Evolutionary conservation across 1,140 invertebrate species (phyloP).

Genomic region (Drosophila lacertosa): DNA sequence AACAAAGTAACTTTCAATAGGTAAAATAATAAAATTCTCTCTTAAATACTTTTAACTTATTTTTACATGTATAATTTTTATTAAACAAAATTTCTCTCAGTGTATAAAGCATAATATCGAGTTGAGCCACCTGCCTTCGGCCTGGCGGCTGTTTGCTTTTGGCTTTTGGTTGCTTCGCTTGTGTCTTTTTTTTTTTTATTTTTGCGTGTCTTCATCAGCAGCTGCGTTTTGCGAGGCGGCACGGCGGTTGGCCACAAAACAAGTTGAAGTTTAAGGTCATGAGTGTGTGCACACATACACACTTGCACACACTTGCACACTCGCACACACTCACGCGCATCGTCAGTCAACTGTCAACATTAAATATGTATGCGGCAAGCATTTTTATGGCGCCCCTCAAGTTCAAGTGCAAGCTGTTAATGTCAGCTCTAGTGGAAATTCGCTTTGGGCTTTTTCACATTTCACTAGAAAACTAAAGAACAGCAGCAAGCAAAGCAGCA

Average conservation of each 20-base stretch:
- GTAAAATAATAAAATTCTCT: not conserved
- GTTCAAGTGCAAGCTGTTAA: slow-evolving; percentile 65
- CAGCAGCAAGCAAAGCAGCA: slow-evolving; percentile 18
- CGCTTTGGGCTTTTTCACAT: slow-evolving; percentile 6
- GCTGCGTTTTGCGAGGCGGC: slow-evolving; percentile 26
- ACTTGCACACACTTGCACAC: slow-evolving; percentile 16
- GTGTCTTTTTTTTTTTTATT: slow-evolving; percentile 25
- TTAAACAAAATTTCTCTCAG: slow-evolving; percentile 6
- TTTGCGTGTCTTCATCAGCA: slow-evolving; percentile 47
- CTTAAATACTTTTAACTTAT: not conserved
- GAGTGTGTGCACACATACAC: slow-evolving; percentile 46
- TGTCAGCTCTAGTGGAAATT: slow-evolving; percentile 35
- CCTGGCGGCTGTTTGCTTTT: slow-evolving; percentile 36
- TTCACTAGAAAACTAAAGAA: slow-evolving; percentile 16
- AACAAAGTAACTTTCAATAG: not conserved
- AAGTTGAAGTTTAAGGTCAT: slow-evolving; percentile 77
- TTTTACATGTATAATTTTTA: not conserved
- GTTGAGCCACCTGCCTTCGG: slow-evolving; percentile 29
- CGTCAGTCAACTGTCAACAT: slow-evolving; percentile 55
- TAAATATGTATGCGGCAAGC: slow-evolving; percentile 61
- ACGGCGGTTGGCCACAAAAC: slow-evolving; percentile 39
- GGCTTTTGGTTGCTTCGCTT: slow-evolving; percentile 14
- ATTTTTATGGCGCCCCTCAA: slow-evolving; percentile 61
- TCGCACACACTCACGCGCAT: slow-evolving; percentile 14
- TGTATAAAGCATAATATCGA: slow-evolving; percentile 19